Conservation (phyloP, 2,113 vertebrate genomes). For the Lophochroa leadbeateri region DNA sequence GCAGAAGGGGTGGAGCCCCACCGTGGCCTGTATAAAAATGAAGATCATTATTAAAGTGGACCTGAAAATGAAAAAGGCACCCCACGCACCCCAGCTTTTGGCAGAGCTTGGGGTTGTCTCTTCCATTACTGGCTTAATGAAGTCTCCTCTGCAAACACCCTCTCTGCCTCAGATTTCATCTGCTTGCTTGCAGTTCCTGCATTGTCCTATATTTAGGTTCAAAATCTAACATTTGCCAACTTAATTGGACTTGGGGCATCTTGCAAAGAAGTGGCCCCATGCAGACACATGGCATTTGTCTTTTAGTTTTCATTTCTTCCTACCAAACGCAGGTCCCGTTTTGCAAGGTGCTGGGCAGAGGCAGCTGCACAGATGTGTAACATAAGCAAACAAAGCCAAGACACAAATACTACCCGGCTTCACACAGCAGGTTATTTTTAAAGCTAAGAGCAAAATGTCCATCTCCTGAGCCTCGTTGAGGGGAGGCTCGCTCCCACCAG, state of each 20-base stretch:
- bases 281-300: background rate
- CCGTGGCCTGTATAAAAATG: background rate
- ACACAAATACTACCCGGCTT: background rate
- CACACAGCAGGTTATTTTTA: conserved; percentile 33
- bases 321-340: rapidly evolving
- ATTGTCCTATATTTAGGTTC: background rate
- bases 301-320: background rate
- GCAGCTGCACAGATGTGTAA: background rate
- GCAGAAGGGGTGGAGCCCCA: background rate
- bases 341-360: background rate
- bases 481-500: background rate
- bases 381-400: background rate
- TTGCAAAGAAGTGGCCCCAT: background rate
- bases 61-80: background rate
- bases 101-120: background rate
- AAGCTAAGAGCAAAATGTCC: background rate
- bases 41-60: background rate
- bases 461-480: background rate
- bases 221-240: background rate
- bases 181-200: background rate
- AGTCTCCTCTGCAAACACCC: background rate
- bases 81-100: rapidly evolving
- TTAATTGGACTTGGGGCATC: background rate
- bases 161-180: background rate
- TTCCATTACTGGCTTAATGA: background rate